Evolutionary conservation across 35 echinoderm and acorn worm species (phyloP).

Genomic region (Lytechinus pictus): DNA sequence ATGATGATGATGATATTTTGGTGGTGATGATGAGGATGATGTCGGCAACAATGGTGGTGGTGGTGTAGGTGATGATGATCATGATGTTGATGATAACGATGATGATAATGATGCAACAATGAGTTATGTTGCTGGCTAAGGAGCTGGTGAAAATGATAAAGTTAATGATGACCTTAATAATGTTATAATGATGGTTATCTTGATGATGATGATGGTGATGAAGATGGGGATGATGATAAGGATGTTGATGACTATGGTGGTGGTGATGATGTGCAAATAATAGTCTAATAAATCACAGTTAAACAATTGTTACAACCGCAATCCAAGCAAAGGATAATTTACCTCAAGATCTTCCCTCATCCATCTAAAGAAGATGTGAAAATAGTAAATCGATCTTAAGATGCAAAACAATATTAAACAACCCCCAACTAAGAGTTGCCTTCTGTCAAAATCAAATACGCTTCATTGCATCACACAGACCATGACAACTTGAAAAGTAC

Average conservation of each 20-base stretch:
- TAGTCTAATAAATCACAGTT: too few relatives aligned
- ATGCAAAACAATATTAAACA: not conserved
- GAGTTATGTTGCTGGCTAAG: not conserved
- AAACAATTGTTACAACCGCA: too few relatives aligned
- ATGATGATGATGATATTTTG: too few relatives aligned
- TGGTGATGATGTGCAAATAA: too few relatives aligned
- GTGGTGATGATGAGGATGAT: too few relatives aligned
- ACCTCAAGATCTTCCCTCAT: not conserved
- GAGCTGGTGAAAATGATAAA: not conserved
- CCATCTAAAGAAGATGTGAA: not conserved
- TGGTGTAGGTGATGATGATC: not conserved
- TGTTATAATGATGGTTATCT: not conserved
- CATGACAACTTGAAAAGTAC: too few relatives aligned
- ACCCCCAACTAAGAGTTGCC: not conserved
- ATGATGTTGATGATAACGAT: slow-evolving; percentile 20
- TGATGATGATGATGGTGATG: too few relatives aligned
- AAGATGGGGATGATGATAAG: too few relatives aligned
- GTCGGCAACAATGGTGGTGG: not conserved
- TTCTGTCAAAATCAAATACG: too few relatives aligned
- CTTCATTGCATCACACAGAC: too few relatives aligned
- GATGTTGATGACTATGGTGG: too few relatives aligned
- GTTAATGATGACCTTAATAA: not conserved
- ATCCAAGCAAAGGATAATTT: not conserved
- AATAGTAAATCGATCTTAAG: not conserved
- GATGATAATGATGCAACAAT: not conserved